phyloP scores from a whole-genome alignment of 1,140 invertebrate genomes.

The Drosophila tsacasi region DNA sequence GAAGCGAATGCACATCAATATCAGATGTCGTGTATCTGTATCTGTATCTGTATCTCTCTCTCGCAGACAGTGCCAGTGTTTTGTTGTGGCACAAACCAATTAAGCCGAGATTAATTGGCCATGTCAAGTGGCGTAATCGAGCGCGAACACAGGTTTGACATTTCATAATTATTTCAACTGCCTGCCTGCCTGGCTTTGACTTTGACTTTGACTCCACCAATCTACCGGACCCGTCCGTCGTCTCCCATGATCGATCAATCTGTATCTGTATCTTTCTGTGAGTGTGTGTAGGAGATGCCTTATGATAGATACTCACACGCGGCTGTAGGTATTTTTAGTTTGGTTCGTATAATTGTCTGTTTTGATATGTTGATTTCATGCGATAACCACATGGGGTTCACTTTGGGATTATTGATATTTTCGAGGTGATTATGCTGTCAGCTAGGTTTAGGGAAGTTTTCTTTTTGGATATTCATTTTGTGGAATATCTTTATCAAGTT shows the following conservation, averaged over 20 bases:
- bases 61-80: slow-evolving; percentile 23
- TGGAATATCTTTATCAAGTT: not conserved
- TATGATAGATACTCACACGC: slow-evolving; percentile 47
- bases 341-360: slow-evolving; percentile 57
- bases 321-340: slow-evolving; percentile 20
- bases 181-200: slow-evolving; percentile 22
- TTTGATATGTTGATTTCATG: slow-evolving; percentile 75
- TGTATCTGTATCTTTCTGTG: slow-evolving; percentile 33
- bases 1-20: slow-evolving; percentile 74
- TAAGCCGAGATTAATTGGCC: slow-evolving; percentile 83
- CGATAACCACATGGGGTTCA: slow-evolving; percentile 51
- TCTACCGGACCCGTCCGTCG: slow-evolving; percentile 25
- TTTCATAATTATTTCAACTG: slow-evolving; percentile 83
- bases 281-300: slow-evolving; percentile 38
- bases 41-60: slow-evolving; percentile 31
- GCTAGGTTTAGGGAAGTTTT: slow-evolving; percentile 13
- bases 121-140: slow-evolving; percentile 84
- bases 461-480: not conserved
- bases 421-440: slow-evolving; percentile 69
- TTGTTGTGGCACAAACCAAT: slow-evolving; percentile 82
- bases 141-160: slow-evolving; percentile 83
- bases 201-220: slow-evolving; percentile 40
- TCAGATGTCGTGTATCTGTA: slow-evolving; percentile 52
- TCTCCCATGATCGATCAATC: slow-evolving; percentile 75
- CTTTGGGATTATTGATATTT: slow-evolving; percentile 57